These are phyloP conservation scores for Leucoma salicis DNA, from an alignment of 2,888 invertebrate genomes.

Conservation along the genomic window DNA sequence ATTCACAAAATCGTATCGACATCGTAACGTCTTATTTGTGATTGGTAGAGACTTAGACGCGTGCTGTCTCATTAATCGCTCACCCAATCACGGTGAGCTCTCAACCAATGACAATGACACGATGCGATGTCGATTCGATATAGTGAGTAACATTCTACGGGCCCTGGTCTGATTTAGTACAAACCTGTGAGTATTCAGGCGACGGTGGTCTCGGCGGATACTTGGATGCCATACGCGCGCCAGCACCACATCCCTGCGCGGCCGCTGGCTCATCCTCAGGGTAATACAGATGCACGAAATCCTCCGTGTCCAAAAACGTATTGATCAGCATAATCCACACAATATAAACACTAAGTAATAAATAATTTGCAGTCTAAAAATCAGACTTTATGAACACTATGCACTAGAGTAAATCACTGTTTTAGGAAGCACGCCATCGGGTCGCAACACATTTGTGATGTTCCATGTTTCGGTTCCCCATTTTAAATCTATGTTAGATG, in stretches of 20 bases:
- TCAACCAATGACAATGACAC: too few species aligned
- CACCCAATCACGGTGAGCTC: too few species aligned
- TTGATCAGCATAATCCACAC: conserved; percentile 78
- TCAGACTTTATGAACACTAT: conserved; percentile 64
- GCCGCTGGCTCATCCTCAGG: conserved; percentile 73
- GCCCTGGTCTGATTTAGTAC: conserved; percentile 18
- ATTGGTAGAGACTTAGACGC: too few species aligned
- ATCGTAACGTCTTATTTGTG: too few species aligned
- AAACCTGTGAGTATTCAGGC: conserved; percentile 71
- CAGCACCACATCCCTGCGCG: conserved; percentile 71
- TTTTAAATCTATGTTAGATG: conserved; percentile 43
- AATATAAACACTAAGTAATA: conserved; percentile 62
- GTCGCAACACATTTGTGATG: conserved; percentile 57
- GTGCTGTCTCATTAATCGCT: too few species aligned
- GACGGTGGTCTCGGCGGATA: conserved; percentile 69
- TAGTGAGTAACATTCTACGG: too few species aligned
- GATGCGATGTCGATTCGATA: too few species aligned
- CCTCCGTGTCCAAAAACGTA: conserved; percentile 79
- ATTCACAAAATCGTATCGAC: too few species aligned
- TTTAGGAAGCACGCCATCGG: conserved; percentile 67
- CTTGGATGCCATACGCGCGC: conserved; percentile 74
- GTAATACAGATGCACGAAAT: conserved; percentile 79
- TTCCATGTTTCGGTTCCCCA: conserved; percentile 57
- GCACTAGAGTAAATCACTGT: conserved; percentile 57
- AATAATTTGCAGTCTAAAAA: conserved; percentile 68